Conservation (phyloP, 2,113 vertebrate genomes). For the Oostethus manadensis region DNA sequence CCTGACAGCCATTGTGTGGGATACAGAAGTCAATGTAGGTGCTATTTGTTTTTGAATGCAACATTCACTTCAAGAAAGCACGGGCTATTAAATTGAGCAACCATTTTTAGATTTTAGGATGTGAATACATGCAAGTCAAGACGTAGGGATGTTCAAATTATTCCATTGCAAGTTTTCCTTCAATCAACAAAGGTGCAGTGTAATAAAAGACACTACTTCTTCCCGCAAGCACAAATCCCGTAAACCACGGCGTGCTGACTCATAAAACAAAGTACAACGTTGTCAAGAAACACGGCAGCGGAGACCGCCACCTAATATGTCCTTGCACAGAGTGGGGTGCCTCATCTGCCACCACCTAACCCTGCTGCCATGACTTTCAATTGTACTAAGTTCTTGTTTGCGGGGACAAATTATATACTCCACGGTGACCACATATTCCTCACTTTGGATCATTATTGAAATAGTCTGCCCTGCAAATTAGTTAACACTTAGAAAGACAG, state of each 20-base stretch:
- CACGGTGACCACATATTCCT: conserved; percentile 45
- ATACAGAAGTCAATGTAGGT: conserved; percentile 10
- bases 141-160: too few relatives aligned
- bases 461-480: conserved; percentile 72
- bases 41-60: conserved; percentile 21
- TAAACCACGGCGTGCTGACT: not conserved
- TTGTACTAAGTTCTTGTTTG: conserved; percentile 39
- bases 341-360: not conserved
- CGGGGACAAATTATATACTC: not conserved
- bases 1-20: conserved; percentile 18
- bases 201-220: conserved; percentile 8
- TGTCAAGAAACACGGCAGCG: not conserved
- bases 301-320: too few relatives aligned
- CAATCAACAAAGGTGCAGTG: too few relatives aligned
- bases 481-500: conserved; percentile 77
- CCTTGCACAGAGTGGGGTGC: too few relatives aligned
- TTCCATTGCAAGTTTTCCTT: too few relatives aligned
- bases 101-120: too few relatives aligned
- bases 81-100: not conserved
- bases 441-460: conserved; percentile 74
- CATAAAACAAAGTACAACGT: not conserved
- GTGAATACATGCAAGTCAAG: too few relatives aligned
- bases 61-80: conserved; percentile 11
- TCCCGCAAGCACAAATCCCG: not conserved
- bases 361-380: conserved; percentile 11